Evolutionary conservation across 1,140 invertebrate species (phyloP).

Genomic region (Holotrichia oblita): DNA sequence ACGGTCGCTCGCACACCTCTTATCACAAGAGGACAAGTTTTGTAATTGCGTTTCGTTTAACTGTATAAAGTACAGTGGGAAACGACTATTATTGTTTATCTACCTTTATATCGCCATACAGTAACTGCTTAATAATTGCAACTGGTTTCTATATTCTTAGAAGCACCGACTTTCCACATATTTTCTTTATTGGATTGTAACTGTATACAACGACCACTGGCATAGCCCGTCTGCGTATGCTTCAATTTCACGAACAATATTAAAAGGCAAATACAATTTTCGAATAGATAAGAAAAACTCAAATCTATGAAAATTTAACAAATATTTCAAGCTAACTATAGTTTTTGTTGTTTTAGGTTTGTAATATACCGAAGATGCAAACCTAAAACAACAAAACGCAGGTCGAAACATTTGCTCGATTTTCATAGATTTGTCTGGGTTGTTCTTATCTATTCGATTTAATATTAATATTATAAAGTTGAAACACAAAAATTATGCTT

Average conservation of each 20-base stretch:
- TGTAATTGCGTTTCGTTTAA: constrained; percentile 53
- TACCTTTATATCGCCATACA: constrained; percentile 48
- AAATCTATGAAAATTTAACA: too few relatives aligned
- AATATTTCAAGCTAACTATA: too few relatives aligned
- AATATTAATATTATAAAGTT: too few relatives aligned
- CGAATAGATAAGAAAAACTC: too few relatives aligned
- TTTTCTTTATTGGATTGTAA: neutral
- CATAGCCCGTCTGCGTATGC: neutral
- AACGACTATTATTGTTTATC: constrained; percentile 51
- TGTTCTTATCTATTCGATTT: too few relatives aligned
- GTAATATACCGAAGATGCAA: too few relatives aligned
- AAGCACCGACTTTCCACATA: constrained; percentile 10
- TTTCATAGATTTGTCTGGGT: too few relatives aligned
- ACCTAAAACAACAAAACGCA: too few relatives aligned
- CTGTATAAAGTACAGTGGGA: constrained; percentile 49
- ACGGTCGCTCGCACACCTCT: constrained; percentile 38
- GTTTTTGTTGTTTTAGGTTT: too few relatives aligned
- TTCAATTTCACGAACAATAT: neutral
- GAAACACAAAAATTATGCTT: too few relatives aligned
- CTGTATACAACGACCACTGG: neutral
- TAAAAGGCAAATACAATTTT: neutral
- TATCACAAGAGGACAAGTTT: constrained; percentile 50
- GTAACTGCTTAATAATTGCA: constrained; percentile 50
- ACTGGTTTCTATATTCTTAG: constrained; percentile 44
- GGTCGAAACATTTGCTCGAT: too few relatives aligned